Conservation (phyloP, 23 tunicate species). For the Corella eumyota region DNA sequence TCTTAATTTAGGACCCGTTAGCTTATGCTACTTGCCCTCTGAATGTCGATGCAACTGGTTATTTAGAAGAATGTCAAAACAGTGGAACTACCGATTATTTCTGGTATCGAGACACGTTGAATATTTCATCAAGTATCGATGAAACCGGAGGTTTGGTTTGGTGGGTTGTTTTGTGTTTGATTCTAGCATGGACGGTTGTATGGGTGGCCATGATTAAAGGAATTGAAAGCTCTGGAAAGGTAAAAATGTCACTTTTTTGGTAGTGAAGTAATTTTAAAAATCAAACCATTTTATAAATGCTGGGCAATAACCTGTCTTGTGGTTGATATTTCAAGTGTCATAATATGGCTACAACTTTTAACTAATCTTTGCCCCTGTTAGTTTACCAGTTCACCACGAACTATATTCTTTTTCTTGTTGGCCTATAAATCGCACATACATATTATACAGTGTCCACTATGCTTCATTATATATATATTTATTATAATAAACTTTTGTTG, state of each 20-base stretch:
- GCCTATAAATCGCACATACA: background rate
- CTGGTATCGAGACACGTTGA: slow-evolving; percentile 87
- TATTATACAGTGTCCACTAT: background rate
- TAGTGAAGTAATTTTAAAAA: background rate
- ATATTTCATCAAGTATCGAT: slow-evolving; percentile 33
- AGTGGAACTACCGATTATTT: slow-evolving; percentile 77
- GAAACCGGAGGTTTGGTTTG: slow-evolving; percentile 77
- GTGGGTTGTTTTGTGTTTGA: slow-evolving; percentile 74
- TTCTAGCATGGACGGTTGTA: slow-evolving; percentile 62
- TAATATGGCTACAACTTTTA: too few relatives aligned
- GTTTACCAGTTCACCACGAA: too few relatives aligned
- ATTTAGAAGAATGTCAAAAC: slow-evolving; percentile 36
- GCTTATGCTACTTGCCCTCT: slow-evolving; percentile 81
- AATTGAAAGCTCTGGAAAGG: slow-evolving; percentile 91
- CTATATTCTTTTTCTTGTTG: background rate
- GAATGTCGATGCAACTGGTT: slow-evolving; percentile 58
- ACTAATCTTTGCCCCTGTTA: too few relatives aligned
- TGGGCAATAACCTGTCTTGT: too few relatives aligned
- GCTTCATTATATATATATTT: background rate
- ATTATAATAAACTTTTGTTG: too few relatives aligned
- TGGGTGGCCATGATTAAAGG: slow-evolving; percentile 93
- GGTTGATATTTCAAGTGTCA: too few relatives aligned
- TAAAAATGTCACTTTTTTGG: too few relatives aligned
- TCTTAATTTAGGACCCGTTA: slow-evolving; percentile 85
- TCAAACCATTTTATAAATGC: background rate